A percentile compares a stretch with the other conserved stretches of the same genome.
Conservation (phyloP, 2,797 vertebrate genomes). For the Pseudotriccus pelzelni region DNA sequence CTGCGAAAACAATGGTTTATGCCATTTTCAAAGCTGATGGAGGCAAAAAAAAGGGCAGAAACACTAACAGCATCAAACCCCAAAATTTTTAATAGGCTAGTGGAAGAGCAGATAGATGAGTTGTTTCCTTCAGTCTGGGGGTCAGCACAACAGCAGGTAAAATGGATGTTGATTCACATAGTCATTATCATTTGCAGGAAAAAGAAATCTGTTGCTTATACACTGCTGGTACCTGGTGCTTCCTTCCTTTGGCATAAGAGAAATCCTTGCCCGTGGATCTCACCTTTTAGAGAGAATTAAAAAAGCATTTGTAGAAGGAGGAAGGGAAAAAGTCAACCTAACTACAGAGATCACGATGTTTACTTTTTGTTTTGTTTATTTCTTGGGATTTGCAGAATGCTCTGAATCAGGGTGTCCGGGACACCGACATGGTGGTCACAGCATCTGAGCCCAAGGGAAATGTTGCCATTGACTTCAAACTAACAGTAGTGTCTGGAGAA, state of each 20-base stretch:
- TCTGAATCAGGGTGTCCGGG: neutral
- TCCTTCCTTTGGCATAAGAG: neutral
- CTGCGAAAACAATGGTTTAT: neutral
- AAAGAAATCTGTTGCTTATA: neutral
- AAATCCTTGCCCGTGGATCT: neutral
- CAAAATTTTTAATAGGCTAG: neutral
- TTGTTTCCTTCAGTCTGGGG: neutral
- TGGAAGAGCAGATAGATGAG: neutral
- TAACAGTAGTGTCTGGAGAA: neutral
- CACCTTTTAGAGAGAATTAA: neutral
- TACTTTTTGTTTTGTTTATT: neutral
- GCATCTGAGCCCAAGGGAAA: neutral
- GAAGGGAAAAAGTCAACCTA: fast-evolving
- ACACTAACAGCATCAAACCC: neutral
- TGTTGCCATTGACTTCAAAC: neutral
- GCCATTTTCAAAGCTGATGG: neutral
- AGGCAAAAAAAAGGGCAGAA: neutral
- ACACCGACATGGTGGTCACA: neutral
- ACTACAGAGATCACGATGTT: neutral
- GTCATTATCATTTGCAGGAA: neutral
- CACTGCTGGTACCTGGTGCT: neutral
- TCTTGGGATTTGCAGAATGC: neutral
- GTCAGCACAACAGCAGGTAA: neutral
- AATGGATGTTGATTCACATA: neutral
- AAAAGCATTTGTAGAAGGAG: neutral